Evolutionary conservation across 2,888 invertebrate genomes (phyloP).

Genomic region (Orgyia antiqua): DNA sequence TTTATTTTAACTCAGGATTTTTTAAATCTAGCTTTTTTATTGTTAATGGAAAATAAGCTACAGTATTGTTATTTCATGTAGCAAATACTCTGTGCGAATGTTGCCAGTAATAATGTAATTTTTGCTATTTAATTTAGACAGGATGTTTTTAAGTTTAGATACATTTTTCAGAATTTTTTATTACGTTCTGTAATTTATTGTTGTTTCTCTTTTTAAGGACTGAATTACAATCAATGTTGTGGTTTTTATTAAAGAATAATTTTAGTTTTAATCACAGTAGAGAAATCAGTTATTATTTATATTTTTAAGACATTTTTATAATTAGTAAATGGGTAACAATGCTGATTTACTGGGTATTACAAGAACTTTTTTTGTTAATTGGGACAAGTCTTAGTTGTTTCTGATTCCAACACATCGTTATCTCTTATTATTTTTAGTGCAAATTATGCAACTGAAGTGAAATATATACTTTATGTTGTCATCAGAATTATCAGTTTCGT

Average conservation of each 20-base stretch:
- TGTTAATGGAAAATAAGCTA: too few species aligned
- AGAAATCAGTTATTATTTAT: constrained; percentile 53
- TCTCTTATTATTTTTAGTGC: too few species aligned
- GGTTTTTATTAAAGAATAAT: constrained; percentile 49
- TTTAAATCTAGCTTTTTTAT: too few species aligned
- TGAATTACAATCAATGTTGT: constrained; percentile 49
- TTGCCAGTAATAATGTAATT: constrained; percentile 23
- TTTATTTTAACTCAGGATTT: too few species aligned
- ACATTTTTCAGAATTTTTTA: constrained; percentile 44
- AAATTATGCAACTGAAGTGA: too few species aligned
- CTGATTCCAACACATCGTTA: too few species aligned
- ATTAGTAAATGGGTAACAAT: constrained; percentile 26
- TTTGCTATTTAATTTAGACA: constrained; percentile 29
- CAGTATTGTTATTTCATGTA: too few species aligned
- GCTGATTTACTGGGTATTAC: constrained; percentile 40
- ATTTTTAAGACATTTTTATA: constrained; percentile 44
- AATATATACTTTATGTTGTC: too few species aligned
- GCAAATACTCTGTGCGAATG: too few species aligned
- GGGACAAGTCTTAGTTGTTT: constrained; percentile 20
- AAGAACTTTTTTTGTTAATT: constrained; percentile 41
- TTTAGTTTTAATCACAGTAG: constrained; percentile 52
- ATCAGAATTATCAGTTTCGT: too few species aligned
- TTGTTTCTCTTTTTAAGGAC: constrained; percentile 47
- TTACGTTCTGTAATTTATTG: constrained; percentile 39
- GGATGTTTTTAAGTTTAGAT: constrained; percentile 40